These are phyloP conservation scores for Pocillopora verrucosa DNA, from an alignment of 64 coral and sea anemone genomes.

Conservation along the genomic window DNA sequence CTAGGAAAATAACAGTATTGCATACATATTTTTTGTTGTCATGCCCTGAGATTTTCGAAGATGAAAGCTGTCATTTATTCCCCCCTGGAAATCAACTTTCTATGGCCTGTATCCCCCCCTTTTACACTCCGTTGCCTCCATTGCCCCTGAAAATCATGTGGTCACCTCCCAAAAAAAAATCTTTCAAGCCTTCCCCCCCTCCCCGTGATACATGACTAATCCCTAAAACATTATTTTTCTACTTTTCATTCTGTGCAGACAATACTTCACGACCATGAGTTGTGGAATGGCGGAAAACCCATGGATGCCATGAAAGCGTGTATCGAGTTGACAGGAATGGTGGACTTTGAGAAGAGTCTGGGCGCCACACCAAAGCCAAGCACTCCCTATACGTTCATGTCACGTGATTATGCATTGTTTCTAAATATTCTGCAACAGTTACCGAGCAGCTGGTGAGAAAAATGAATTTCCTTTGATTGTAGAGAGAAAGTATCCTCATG, in stretches of 20 bases:
- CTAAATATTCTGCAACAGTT: constrained; percentile 87
- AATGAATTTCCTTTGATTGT: not conserved
- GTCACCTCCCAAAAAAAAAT: too few relatives aligned
- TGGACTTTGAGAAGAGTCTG: not conserved
- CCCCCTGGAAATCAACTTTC: too few relatives aligned
- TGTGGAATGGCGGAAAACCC: constrained; percentile 59
- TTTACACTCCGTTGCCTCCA: too few relatives aligned
- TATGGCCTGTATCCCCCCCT: too few relatives aligned
- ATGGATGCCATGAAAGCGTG: constrained; percentile 56
- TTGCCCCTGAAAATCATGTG: too few relatives aligned
- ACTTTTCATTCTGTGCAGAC: constrained; percentile 22
- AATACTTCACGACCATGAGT: constrained; percentile 53
- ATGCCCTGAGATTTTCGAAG: too few relatives aligned
- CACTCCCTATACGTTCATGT: not conserved
- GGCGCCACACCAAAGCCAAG: not conserved
- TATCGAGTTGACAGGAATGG: constrained; percentile 68
- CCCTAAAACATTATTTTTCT: not conserved
- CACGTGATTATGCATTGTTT: constrained; percentile 70
- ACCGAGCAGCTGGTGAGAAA: constrained; percentile 56
- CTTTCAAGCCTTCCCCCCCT: not conserved
- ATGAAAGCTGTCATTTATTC: too few relatives aligned
- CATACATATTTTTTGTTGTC: too few relatives aligned
- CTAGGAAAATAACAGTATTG: too few relatives aligned
- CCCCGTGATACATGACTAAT: not conserved
- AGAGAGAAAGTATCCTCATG: too few relatives aligned